Evolutionary conservation across 2,797 vertebrate genomes (phyloP).

Genomic region (Myotis planiceps): DNA sequence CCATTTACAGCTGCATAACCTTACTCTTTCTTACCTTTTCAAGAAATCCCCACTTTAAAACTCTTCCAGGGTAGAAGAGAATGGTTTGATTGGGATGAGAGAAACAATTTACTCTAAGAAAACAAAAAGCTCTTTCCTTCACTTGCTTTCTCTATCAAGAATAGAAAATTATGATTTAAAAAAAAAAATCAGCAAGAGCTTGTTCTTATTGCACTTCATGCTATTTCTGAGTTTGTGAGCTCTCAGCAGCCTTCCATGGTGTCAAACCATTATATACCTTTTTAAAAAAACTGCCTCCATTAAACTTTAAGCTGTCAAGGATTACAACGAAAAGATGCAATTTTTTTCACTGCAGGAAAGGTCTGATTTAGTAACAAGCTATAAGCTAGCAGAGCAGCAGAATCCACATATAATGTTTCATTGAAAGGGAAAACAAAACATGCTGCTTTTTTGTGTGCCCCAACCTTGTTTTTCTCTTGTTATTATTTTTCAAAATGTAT

Average conservation of each 20-base stretch:
- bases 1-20: not conserved
- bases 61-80: not conserved
- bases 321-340: conserved; percentile 76
- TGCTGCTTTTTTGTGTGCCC: conserved; percentile 61
- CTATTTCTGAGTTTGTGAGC: conserved; percentile 77
- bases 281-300: conserved; percentile 73
- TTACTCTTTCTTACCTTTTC: not conserved
- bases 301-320: conserved; percentile 78
- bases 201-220: conserved; percentile 59
- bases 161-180: conserved; percentile 64
- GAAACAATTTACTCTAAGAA: conserved; percentile 61
- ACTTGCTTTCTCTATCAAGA: conserved; percentile 59
- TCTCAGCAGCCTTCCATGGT: conserved; percentile 73
- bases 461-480: conserved; percentile 56
- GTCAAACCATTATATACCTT: conserved; percentile 76
- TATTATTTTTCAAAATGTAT: conserved; percentile 14
- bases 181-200: conserved; percentile 52
- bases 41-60: not conserved
- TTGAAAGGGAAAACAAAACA: conserved; percentile 57
- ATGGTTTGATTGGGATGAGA: not conserved
- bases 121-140: conserved; percentile 67
- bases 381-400: conserved; percentile 74
- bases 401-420: conserved; percentile 66
- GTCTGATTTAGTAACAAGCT: conserved; percentile 77
- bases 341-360: conserved; percentile 81